Evolutionary conservation across 2,888 invertebrate species (phyloP).

Genomic region (Uropetala carovei): DNA sequence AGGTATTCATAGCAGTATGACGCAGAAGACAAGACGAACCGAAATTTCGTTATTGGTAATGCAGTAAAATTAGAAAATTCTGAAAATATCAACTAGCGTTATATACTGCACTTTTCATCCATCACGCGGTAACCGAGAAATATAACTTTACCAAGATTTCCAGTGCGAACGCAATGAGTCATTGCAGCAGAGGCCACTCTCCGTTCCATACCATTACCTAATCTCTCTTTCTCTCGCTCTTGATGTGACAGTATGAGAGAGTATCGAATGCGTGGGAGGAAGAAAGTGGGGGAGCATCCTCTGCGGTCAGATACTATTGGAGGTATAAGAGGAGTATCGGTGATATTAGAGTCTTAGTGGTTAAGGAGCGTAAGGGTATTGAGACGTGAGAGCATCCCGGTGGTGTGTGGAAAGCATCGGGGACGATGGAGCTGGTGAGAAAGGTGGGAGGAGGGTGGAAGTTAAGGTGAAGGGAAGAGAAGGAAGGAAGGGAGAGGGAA

Average conservation of each 20-base stretch:
- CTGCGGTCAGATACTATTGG: no score
- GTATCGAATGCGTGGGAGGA: slow-evolving; percentile 18
- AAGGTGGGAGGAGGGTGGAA: neutral
- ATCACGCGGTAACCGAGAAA: no score
- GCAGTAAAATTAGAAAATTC: no score
- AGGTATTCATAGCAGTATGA: no score
- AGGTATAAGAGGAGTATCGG: neutral
- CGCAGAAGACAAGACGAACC: no score
- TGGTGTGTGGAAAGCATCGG: neutral
- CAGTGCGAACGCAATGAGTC: neutral
- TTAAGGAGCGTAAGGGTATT: neutral
- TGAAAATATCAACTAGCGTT: no score
- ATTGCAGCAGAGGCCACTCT: neutral
- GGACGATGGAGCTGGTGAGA: neutral
- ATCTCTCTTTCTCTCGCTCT: neutral
- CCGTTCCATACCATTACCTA: neutral
- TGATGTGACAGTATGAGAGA: neutral
- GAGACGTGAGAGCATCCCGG: neutral
- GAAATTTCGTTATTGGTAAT: no score
- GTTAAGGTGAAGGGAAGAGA: neutral
- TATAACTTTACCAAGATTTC: no score
- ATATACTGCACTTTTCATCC: no score
- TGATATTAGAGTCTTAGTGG: neutral
- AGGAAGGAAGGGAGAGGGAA: neutral
- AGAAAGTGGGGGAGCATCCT: neutral